phyloP scores from a whole-genome alignment of 2,113 vertebrate genomes.

The Symphodus melops region DNA sequence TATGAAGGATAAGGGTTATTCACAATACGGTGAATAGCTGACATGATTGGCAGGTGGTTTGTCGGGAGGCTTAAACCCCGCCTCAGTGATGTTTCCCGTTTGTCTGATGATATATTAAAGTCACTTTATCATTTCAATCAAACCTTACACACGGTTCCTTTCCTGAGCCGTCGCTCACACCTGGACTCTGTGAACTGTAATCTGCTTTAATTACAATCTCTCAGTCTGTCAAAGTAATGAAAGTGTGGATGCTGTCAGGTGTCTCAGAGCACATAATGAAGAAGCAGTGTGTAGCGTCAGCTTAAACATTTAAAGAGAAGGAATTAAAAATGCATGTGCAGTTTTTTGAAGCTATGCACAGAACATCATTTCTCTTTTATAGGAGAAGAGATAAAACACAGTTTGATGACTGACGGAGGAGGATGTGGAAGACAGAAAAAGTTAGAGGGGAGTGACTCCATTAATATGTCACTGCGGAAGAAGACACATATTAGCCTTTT shows the following conservation, averaged over 20 bases:
- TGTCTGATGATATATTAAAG: no score
- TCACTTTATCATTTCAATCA: no score
- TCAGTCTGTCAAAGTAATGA: slow-evolving; percentile 2
- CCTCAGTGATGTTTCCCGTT: no score
- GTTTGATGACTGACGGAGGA: not conserved
- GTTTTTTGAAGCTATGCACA: not conserved
- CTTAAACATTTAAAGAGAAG: slow-evolving; percentile 3
- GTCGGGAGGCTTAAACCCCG: no score
- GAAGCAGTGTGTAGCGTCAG: not conserved
- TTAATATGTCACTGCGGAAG: slow-evolving; percentile 7
- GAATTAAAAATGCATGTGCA: slow-evolving; percentile 16
- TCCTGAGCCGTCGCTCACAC: not conserved
- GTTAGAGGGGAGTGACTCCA: not conserved
- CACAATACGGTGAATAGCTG: no score
- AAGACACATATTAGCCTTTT: not conserved
- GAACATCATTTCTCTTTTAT: slow-evolving; percentile 21
- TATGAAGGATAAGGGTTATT: no score
- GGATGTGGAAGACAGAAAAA: not conserved
- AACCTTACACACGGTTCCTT: no score
- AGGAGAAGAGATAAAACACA: not conserved
- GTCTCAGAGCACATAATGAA: not conserved
- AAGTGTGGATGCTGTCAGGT: not conserved
- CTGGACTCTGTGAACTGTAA: not conserved
- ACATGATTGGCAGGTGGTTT: no score
- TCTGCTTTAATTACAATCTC: slow-evolving; percentile 12